Percentiles rank a stretch among this genome's conserved stretches.
These are phyloP conservation scores for Sarcophaga caerulescens DNA, from an alignment of 2,888 invertebrate genomes.

Conservation along the genomic window DNA sequence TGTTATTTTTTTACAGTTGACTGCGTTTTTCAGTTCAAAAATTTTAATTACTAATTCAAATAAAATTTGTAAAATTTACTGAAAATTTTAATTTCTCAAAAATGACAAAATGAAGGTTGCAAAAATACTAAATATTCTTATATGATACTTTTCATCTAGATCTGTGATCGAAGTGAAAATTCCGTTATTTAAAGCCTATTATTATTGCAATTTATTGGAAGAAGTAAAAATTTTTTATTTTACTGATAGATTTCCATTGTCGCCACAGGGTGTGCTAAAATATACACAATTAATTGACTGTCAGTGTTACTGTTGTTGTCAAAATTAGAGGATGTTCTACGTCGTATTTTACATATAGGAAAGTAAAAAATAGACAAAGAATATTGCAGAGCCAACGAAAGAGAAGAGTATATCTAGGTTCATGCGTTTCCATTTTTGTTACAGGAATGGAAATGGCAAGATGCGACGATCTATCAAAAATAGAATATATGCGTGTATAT, in stretches of 20 bases:
- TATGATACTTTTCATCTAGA: conserved; percentile 8
- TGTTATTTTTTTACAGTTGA: conserved; percentile 19
- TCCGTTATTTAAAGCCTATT: conserved; percentile 63
- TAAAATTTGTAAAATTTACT: conserved; percentile 31
- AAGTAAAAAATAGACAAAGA: too few relatives aligned
- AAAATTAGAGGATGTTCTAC: too few relatives aligned
- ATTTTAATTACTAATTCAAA: conserved; percentile 2
- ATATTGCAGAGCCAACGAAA: too few relatives aligned
- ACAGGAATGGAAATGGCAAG: too few relatives aligned
- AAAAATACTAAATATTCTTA: conserved; percentile 34
- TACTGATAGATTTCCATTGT: background rate
- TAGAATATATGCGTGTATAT: too few relatives aligned
- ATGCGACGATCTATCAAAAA: too few relatives aligned
- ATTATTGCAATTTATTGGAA: conserved; percentile 57
- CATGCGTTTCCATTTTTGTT: too few relatives aligned
- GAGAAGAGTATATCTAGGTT: too few relatives aligned
- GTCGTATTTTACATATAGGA: too few relatives aligned
- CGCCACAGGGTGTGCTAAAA: too few relatives aligned
- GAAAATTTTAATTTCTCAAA: conserved; percentile 42
- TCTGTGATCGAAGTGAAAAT: conserved; percentile 35
- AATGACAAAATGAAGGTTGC: conserved; percentile 47
- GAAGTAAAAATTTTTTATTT: conserved; percentile 6
- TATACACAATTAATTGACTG: too few relatives aligned
- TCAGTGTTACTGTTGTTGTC: too few relatives aligned
- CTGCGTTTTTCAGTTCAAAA: background rate